Conservation (phyloP, 2,888 invertebrate genomes). For the Netelia inedita region DNA sequence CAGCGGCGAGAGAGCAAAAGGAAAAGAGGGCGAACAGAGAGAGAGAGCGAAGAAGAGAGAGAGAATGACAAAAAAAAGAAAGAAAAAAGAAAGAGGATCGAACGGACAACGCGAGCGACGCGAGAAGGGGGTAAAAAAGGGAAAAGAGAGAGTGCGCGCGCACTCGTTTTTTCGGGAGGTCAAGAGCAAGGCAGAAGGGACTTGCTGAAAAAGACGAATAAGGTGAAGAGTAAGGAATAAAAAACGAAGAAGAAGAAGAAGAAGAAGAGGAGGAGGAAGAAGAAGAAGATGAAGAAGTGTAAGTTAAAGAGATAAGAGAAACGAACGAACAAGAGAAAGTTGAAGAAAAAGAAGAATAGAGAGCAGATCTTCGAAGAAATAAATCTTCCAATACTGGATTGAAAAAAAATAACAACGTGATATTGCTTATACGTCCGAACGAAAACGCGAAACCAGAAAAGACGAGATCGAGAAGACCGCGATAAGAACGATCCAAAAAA, state of each 20-base stretch:
- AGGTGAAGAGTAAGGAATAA: constrained; percentile 3
- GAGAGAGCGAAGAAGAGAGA: constrained; percentile 61
- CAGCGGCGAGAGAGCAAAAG: constrained; percentile 62
- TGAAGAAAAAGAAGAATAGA: not conserved
- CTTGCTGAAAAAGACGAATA: constrained; percentile 32
- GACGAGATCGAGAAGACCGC: not conserved
- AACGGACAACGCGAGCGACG: constrained; percentile 12
- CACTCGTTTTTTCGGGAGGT: constrained; percentile 62
- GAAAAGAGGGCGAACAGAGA: constrained; percentile 59
- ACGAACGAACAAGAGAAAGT: constrained; percentile 3
- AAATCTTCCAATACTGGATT: constrained; percentile 37
- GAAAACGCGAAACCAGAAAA: constrained; percentile 46
- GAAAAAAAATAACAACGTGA: constrained; percentile 29
- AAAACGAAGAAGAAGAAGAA: constrained; percentile 14
- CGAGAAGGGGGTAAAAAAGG: constrained; percentile 13
- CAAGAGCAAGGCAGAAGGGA: constrained; percentile 45
- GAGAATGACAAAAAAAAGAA: constrained; percentile 48
- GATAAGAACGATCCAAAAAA: not conserved
- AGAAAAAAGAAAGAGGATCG: not conserved
- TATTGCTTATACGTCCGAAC: too few species aligned
- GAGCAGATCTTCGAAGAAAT: constrained; percentile 39
- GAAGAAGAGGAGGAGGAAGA: constrained; percentile 3
- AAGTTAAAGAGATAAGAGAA: constrained; percentile 15
- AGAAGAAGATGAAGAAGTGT: constrained; percentile 9
- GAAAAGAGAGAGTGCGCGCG: constrained; percentile 61